Base-by-base conservation (phyloP, 2,113 vertebrate genomes). In the Saccopteryx leptura region DNA sequence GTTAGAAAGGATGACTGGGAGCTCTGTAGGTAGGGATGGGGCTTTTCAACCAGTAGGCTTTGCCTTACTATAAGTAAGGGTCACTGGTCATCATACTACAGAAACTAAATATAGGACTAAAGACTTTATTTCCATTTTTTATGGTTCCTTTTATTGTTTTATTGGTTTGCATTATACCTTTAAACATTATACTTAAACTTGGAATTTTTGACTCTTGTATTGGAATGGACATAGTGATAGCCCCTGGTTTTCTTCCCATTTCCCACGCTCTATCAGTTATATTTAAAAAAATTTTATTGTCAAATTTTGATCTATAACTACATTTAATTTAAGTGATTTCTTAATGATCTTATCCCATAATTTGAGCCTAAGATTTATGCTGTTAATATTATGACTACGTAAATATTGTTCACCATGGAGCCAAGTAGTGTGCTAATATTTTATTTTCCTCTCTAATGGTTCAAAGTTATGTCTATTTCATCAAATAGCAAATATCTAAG, bases 111-210 rank as follows among this genome's bases (percentile, higher is more conserved):
- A 61, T 31, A 63, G 33, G 76, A 90, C 46, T 2, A 1, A 79
- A 8, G 33, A 46, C 4, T 81, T 63, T 21, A 95, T 61, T 66
- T 28, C 9, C 66, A 11, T 46, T 28, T 89, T 90, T 79, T 17
- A 48, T 78, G 46, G 4, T 31, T 61, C 1, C 72, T 78, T 86
- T 86, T 7, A 31, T 48, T 58, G 39, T 31, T 85, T 46, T 54
- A 52, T 85, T 56, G 6, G 3, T 89, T 97, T 86, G 19, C 10
- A 52, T n/a, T 90, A 50, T 60, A 52, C 61, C 23, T 95, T 97
- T 95, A 94, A 68, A 79, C 5, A 28, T 50, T 93, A 31, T 74
- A 72, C 56, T 39, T 91, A 84, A 65, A 52, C 15, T 52, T 74
- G 31, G 48, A 68, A 10, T 66, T 94, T 21, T 74, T 78, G 74